These are phyloP conservation scores for Centropus unirufus DNA, from an alignment of 2,113 vertebrate species.

Conservation along the genomic window DNA sequence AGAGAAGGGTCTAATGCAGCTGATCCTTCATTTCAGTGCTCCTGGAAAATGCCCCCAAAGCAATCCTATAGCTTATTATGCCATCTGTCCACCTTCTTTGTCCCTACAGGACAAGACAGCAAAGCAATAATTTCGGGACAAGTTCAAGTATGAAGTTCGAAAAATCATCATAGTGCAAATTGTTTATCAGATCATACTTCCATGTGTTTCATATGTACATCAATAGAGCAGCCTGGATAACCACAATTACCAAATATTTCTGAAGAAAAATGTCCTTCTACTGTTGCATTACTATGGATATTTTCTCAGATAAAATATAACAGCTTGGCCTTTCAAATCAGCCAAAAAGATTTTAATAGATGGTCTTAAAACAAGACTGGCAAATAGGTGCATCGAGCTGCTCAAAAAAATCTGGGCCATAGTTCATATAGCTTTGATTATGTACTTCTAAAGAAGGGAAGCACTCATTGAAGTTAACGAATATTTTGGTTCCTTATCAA, in stretches of 20 bases:
- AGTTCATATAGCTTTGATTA: conserved; percentile 18
- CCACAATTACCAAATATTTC: not conserved
- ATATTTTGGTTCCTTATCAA: conserved; percentile 60
- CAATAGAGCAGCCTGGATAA: not conserved
- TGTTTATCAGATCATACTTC: not conserved
- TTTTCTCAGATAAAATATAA: not conserved
- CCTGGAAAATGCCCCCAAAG: not conserved
- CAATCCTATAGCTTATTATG: not conserved
- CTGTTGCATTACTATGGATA: not conserved
- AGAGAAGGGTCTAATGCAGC: not conserved
- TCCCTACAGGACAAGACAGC: not conserved
- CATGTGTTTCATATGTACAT: not conserved
- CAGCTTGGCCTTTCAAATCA: not conserved
- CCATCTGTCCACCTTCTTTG: not conserved
- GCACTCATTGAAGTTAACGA: conserved; percentile 52
- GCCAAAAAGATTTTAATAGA: not conserved
- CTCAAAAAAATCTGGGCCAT: not conserved
- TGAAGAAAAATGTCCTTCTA: not conserved
- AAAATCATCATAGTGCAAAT: not conserved
- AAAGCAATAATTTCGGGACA: not conserved
- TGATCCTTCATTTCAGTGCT: not conserved
- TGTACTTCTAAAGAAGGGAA: conserved; percentile 24
- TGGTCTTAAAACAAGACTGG: not conserved
- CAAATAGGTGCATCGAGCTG: not conserved
- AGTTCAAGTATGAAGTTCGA: not conserved